phyloP scores from a whole-genome alignment of 2,113 vertebrate genomes.

The Coptodon bakossiorum region DNA sequence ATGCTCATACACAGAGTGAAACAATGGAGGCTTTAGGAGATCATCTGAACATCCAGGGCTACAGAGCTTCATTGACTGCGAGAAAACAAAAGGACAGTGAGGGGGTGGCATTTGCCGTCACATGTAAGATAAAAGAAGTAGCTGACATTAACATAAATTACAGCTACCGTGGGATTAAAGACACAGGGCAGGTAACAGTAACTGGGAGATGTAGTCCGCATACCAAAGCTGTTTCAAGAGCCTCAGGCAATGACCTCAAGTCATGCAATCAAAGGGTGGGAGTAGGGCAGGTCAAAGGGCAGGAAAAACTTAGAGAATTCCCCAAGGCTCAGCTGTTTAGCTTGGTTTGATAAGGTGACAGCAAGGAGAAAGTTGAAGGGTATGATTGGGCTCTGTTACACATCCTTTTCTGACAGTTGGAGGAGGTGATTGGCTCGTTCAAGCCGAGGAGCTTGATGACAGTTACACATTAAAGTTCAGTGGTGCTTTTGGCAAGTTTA shows the following conservation, averaged over 20 bases:
- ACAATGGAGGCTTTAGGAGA: slow-evolving; percentile 76
- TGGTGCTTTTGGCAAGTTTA: background rate
- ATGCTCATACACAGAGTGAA: slow-evolving; percentile 74
- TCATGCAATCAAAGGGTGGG: slow-evolving; percentile 27
- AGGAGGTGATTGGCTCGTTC: background rate
- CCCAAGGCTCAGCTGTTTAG: background rate
- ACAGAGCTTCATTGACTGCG: slow-evolving; percentile 75
- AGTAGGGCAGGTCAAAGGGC: slow-evolving; percentile 14
- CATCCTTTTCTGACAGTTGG: background rate
- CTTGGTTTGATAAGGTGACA: background rate
- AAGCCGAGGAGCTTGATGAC: background rate
- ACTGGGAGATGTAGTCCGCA: background rate
- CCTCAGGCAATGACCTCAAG: background rate
- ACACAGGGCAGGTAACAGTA: background rate
- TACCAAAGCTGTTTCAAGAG: background rate
- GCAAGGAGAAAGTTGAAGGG: background rate
- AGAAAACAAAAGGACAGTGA: background rate
- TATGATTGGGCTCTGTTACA: slow-evolving; percentile 2
- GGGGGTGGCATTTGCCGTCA: background rate
- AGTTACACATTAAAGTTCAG: background rate
- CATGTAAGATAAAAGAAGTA: slow-evolving; percentile 1
- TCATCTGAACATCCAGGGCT: slow-evolving; percentile 63
- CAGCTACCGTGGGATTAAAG: background rate
- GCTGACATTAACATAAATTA: slow-evolving; percentile 6
- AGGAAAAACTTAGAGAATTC: background rate